Evolutionary conservation across 64 coral and sea anemone species (phyloP).

Genomic region (Dendronephthya gigantea): DNA sequence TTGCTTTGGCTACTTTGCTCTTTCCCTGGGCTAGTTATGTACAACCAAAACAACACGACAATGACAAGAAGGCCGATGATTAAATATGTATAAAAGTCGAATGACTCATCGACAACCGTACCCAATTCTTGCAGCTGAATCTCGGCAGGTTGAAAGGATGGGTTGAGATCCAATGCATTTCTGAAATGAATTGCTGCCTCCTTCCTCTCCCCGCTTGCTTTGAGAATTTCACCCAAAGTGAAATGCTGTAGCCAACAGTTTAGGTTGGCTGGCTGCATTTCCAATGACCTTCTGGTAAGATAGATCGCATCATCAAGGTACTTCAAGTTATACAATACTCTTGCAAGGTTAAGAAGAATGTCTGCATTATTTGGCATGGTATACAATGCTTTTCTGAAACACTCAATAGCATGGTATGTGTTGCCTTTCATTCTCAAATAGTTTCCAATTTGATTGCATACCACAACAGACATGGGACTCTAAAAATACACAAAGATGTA

Average conservation of each 20-base stretch:
- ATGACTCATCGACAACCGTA: conserved; percentile 43
- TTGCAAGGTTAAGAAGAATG: conserved; percentile 86
- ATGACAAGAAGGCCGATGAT: conserved; percentile 80
- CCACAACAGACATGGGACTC: conserved; percentile 89
- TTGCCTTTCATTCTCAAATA: conserved; percentile 98
- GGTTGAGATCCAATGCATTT: conserved; percentile 79
- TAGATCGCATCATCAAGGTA: conserved; percentile 80
- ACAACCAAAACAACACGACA: conserved; percentile 54
- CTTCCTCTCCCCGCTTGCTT: conserved; percentile 67
- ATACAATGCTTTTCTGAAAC: conserved; percentile 79
- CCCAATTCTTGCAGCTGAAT: conserved; percentile 80
- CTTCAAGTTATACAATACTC: conserved; percentile 81
- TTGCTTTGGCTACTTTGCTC: not conserved
- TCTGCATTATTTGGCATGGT: conserved; percentile 89
- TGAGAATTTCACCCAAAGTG: conserved; percentile 87
- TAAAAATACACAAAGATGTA: conserved; percentile 16
- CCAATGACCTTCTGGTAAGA: conserved; percentile 71
- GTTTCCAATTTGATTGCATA: conserved; percentile 93
- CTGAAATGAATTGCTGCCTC: conserved; percentile 78
- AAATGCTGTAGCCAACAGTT: conserved; percentile 99
- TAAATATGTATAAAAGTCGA: conserved; percentile 85
- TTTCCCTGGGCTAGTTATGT: not conserved
- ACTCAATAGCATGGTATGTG: conserved; percentile 95
- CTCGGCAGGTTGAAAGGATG: conserved; percentile 83
- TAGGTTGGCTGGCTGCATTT: conserved; percentile 84